Evolutionary conservation across 2,888 invertebrate genomes (phyloP).

Genomic region (Steinernema hermaphroditum): DNA sequence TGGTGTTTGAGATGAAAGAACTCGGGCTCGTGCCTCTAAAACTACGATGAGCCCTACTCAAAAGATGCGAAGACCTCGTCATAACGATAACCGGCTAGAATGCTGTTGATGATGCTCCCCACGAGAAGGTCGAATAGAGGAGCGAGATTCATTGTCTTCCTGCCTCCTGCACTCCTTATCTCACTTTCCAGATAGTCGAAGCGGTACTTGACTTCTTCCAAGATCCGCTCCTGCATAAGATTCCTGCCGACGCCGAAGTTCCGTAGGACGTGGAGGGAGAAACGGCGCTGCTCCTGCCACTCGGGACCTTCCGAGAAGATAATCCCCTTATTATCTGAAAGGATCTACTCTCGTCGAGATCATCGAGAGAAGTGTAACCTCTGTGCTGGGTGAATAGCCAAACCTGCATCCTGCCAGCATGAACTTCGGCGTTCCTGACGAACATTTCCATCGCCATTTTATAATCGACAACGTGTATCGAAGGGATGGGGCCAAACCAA

Average conservation of each 20-base stretch:
- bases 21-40: neutral
- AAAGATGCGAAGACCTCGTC: neutral
- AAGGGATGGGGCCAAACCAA: neutral
- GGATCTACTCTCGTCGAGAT: neutral
- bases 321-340: constrained; percentile 37
- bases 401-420: constrained; percentile 5
- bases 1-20: constrained; percentile 15
- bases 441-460: neutral
- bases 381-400: neutral
- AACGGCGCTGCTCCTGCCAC: constrained; percentile 33
- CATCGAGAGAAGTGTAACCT: neutral
- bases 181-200: neutral
- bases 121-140: constrained; percentile 3
- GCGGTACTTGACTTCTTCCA: neutral
- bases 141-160: neutral
- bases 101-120: constrained; percentile 11
- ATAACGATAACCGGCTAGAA: neutral
- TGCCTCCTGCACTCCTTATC: neutral
- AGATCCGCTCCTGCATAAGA: constrained; percentile 33
- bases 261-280: constrained; percentile 29
- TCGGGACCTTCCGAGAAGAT: constrained; percentile 28
- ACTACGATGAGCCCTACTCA: neutral
- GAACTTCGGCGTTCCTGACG: neutral
- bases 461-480: neutral
- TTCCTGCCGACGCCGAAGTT: constrained; percentile 34